Evolutionary conservation across 2,113 vertebrate species (phyloP).

Genomic region (Callithrix jacchus): DNA sequence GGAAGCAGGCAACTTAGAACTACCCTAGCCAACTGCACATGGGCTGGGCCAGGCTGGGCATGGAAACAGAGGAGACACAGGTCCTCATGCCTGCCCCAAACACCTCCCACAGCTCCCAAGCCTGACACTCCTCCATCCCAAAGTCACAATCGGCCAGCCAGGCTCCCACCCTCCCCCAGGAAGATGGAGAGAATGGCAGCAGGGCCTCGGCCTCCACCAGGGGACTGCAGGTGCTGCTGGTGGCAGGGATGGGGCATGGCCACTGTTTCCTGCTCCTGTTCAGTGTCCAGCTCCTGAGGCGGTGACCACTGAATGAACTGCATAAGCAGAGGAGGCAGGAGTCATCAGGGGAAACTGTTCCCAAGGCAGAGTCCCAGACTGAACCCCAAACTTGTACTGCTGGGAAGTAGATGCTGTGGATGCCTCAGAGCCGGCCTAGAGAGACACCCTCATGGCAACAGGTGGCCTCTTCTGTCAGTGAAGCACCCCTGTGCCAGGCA

Average conservation of each 20-base stretch:
- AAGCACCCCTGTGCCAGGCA: background rate
- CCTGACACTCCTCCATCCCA: too few species aligned
- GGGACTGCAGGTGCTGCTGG: background rate
- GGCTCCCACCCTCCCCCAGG: background rate
- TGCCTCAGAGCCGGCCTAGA: background rate
- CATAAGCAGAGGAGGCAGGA: background rate
- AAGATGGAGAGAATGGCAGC: background rate
- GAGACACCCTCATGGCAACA: background rate
- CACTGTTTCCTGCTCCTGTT: background rate
- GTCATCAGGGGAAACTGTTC: background rate
- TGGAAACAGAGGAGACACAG: too few species aligned
- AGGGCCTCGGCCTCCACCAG: background rate
- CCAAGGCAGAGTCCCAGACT: background rate
- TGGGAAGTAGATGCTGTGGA: background rate
- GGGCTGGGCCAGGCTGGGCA: background rate
- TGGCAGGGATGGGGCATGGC: accelerated
- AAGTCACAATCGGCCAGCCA: background rate
- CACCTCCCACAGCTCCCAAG: background rate
- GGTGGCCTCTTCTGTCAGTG: accelerated
- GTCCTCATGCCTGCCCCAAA: background rate
- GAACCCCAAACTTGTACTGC: too few species aligned
- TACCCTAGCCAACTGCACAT: background rate
- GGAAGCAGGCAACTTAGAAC: background rate
- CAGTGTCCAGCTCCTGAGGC: background rate
- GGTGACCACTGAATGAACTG: background rate